Conservation (phyloP, 2,888 invertebrate genomes). For the Cryptocheilus praepositus region DNA sequence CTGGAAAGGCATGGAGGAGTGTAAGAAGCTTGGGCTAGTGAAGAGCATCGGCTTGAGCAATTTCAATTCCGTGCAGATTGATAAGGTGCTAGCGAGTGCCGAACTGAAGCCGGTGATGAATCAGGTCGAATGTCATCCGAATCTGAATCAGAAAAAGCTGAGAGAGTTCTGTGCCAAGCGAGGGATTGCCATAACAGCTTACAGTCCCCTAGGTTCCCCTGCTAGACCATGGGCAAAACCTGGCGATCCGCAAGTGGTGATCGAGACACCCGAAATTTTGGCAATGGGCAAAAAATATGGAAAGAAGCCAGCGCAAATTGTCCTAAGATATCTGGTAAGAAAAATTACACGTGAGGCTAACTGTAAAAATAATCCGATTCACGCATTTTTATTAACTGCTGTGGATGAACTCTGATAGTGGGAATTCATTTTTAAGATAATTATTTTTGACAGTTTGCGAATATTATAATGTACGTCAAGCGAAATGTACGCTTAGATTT, state of each 20-base stretch:
- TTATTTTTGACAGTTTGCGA: no score
- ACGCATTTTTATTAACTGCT: background rate
- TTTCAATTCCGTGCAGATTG: slow-evolving; percentile 84
- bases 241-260: slow-evolving; percentile 76
- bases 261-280: slow-evolving; percentile 77
- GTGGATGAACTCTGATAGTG: no score
- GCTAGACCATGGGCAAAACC: slow-evolving; percentile 72
- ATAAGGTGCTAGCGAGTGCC: slow-evolving; percentile 78
- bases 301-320: slow-evolving; percentile 81
- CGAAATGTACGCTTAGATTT: background rate
- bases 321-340: slow-evolving; percentile 80
- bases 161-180: slow-evolving; percentile 81
- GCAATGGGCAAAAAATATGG: slow-evolving; percentile 79
- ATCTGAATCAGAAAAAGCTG: slow-evolving; percentile 83
- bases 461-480: background rate
- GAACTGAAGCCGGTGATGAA: slow-evolving; percentile 79
- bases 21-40: slow-evolving; percentile 79
- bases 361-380: no score
- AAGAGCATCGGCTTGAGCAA: slow-evolving; percentile 87
- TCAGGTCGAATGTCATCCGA: slow-evolving; percentile 81
- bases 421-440: background rate
- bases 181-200: slow-evolving; percentile 82
- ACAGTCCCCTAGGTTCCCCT: slow-evolving; percentile 84
- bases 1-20: slow-evolving; percentile 85
- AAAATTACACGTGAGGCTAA: no score